These are phyloP conservation scores for Colletes latitarsis DNA, from an alignment of 1,140 invertebrate genomes.

Conservation along the genomic window DNA sequence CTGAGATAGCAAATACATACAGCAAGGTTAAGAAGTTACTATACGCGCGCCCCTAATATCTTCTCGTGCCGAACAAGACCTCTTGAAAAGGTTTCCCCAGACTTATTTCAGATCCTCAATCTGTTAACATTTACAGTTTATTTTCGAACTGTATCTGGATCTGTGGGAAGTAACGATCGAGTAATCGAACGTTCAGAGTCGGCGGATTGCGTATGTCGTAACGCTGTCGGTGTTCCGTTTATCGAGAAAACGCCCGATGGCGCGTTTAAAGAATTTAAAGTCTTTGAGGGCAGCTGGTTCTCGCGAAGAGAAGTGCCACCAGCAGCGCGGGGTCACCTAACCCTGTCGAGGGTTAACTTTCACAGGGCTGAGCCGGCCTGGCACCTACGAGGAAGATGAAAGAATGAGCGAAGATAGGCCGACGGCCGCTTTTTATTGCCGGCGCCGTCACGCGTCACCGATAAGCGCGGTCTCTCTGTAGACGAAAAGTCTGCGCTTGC, in stretches of 20 bases:
- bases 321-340: constrained; percentile 39
- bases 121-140: not conserved
- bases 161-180: too few relatives aligned
- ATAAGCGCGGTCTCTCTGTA: constrained; percentile 57
- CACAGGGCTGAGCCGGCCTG: constrained; percentile 38
- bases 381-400: constrained; percentile 72
- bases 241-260: not conserved
- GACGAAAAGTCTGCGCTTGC: constrained; percentile 13
- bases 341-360: constrained; percentile 57
- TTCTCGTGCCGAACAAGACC: too few relatives aligned
- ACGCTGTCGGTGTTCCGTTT: constrained; percentile 6
- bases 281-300: constrained; percentile 11
- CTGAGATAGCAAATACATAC: too few relatives aligned
- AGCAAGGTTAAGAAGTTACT: too few relatives aligned
- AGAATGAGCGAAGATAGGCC: constrained; percentile 64
- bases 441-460: constrained; percentile 71
- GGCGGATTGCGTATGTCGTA: too few relatives aligned
- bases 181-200: too few relatives aligned
- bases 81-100: not conserved
- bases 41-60: too few relatives aligned
- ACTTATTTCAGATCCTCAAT: not conserved
- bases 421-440: constrained; percentile 68
- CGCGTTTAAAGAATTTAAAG: not conserved
- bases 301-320: constrained; percentile 23
- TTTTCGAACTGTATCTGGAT: too few relatives aligned